Evolutionary conservation across 2,888 invertebrate species (phyloP), one percentile per base, ranked within the genome.

Genomic region (Torymus tubicola): DNA sequence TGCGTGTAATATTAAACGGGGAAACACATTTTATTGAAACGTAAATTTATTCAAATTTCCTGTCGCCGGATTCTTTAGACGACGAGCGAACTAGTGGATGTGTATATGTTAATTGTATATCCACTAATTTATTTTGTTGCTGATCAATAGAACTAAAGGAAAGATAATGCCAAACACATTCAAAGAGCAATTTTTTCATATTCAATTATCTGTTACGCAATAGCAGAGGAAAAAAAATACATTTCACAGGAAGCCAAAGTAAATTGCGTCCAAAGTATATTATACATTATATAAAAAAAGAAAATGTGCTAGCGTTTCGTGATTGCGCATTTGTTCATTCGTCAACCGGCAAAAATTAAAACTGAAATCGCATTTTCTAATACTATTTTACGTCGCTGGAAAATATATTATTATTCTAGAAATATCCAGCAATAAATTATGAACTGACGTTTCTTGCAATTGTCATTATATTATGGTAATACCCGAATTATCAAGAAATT

Each of bases 221-320:
- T 55, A 4, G 21, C 18, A 14, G 18, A 24, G 2, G 53, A 67
- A 55, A n/a, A 21, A 16, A 68, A 68, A 55, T 68, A 24, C 31
- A 31, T 31, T 31, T 31, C 31, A 8, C 31, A 31, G 31, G 31
- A 31, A 31, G 31, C 31, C 31, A 31, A 31, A 31, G 31, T 68
- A 55, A 55, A 68, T 21, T 55, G 4, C 68, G 14, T 4, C 53
- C 24, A 13, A 24, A 5, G 14, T 14, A 55, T 2, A 21, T 53
- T 55, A 14, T 24, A 68, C 13, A 68, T 68, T 68, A 68, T 24
- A 53, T 68, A 55, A 68, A 68, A 55, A 16, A 18, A 67, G 52
- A 67, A 21, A 52, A 14, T 13, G 8, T 5, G 21, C 24, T 67
- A 67, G 52, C 53, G 24, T 14, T 52, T 53, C 67, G 67, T 13